A percentile compares a stretch with the other conserved stretches of the same genome.
Evolutionary conservation across 2,797 vertebrate genomes (phyloP).

Genomic region (Smutsia gigantea): DNA sequence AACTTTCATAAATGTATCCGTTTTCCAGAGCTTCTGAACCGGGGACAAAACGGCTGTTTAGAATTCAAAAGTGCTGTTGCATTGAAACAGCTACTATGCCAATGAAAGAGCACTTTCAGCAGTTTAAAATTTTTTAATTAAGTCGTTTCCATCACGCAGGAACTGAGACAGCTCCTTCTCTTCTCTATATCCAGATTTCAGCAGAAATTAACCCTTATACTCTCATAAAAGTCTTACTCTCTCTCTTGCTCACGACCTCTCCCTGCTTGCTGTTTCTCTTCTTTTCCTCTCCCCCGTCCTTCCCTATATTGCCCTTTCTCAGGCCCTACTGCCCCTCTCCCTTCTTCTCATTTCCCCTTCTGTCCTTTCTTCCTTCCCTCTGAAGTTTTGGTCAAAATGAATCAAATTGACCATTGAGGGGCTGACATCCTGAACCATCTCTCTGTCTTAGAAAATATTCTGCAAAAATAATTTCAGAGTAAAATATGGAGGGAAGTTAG

Average conservation of each 20-base stretch:
- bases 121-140: slow-evolving; percentile 54
- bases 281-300: no score
- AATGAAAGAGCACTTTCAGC: slow-evolving; percentile 46
- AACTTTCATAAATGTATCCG: not conserved
- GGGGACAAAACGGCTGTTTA: not conserved
- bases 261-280: not conserved
- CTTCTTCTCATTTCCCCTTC: not conserved
- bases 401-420: not conserved
- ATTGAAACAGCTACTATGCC: slow-evolving; percentile 7
- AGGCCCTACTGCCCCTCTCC: not conserved
- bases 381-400: not conserved
- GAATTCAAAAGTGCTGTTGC: slow-evolving; percentile 44
- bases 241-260: not conserved
- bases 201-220: not conserved
- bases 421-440: not conserved
- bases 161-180: not conserved
- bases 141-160: slow-evolving; percentile 53
- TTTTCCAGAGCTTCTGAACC: slow-evolving; percentile 18
- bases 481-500: not conserved
- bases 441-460: slow-evolving; percentile 1
- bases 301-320: not conserved
- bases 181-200: not conserved
- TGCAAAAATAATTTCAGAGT: not conserved
- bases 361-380: not conserved
- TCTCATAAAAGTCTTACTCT: not conserved